These are phyloP conservation scores for Benthosema pterotum DNA, from an alignment of 2,797 vertebrate species.

Conservation along the genomic window DNA sequence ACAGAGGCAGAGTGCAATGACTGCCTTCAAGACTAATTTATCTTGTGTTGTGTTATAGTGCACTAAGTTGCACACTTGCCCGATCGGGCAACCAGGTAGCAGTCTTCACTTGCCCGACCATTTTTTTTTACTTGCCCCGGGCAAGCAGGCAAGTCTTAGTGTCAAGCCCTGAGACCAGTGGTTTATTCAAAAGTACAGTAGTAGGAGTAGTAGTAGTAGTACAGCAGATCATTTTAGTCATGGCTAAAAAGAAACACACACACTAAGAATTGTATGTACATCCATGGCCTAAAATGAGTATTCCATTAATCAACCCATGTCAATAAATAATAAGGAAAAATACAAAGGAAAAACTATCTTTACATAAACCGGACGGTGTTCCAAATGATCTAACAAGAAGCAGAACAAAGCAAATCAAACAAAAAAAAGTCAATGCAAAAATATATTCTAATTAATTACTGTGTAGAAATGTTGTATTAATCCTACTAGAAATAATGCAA, in stretches of 20 bases:
- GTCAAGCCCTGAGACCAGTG: too few relatives aligned
- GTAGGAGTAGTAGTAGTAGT: too few relatives aligned
- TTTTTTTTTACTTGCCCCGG: too few relatives aligned
- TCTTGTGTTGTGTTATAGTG: too few relatives aligned
- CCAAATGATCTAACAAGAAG: slow-evolving; percentile 40
- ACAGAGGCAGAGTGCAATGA: too few relatives aligned
- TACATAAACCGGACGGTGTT: slow-evolving; percentile 23
- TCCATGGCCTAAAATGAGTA: slow-evolving; percentile 27
- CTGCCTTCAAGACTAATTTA: too few relatives aligned
- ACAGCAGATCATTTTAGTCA: slow-evolving; percentile 29
- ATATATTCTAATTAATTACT: slow-evolving; percentile 55
- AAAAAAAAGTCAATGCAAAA: slow-evolving; percentile 46
- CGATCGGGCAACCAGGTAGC: too few relatives aligned
- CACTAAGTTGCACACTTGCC: too few relatives aligned
- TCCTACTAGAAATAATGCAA: slow-evolving; percentile 52
- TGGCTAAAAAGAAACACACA: slow-evolving; percentile 46
- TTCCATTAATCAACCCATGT: slow-evolving; percentile 34
- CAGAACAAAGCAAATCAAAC: slow-evolving; percentile 31
- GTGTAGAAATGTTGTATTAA: slow-evolving; percentile 38
- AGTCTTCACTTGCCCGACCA: too few relatives aligned
- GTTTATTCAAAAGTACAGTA: slow-evolving; percentile 23
- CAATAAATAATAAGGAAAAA: slow-evolving; percentile 29
- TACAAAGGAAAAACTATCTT: slow-evolving; percentile 55
- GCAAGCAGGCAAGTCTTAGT: too few relatives aligned
- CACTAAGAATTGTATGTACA: slow-evolving; percentile 42